phyloP scores from a whole-genome alignment of 1,140 invertebrate species.

The Brachionus sp. region DNA sequence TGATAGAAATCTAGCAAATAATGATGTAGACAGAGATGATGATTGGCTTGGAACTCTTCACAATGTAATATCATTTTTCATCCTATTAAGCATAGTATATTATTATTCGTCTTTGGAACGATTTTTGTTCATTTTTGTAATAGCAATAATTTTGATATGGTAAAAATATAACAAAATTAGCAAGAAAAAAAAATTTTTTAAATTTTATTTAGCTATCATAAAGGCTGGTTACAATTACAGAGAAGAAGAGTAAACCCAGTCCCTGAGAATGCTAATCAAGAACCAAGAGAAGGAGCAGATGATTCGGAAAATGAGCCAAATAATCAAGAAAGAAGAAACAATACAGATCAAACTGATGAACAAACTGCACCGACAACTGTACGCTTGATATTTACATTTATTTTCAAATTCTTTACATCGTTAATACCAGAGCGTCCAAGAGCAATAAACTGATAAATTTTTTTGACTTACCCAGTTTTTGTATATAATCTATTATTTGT shows the following conservation, averaged over 20 bases:
- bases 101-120: conserved; percentile 40
- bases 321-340: background rate
- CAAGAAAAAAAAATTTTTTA: background rate
- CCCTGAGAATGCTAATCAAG: background rate
- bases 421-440: conserved; percentile 38
- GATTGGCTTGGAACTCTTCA: conserved; percentile 43
- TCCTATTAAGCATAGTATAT: conserved; percentile 27
- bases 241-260: background rate
- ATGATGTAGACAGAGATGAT: conserved; percentile 26
- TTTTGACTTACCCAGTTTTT: background rate
- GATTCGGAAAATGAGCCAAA: background rate
- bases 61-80: conserved; percentile 39
- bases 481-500: background rate
- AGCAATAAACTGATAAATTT: background rate
- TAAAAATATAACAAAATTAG: background rate
- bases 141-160: conserved; percentile 22
- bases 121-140: conserved; percentile 25
- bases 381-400: background rate
- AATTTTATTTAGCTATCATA: conserved; percentile 22
- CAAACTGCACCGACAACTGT: conserved; percentile 7
- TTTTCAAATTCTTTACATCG: conserved; percentile 37
- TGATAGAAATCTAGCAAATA: conserved; percentile 13
- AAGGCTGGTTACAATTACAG: conserved; percentile 26
- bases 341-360: background rate
- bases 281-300: background rate